Percentiles rank a stretch among this genome's conserved stretches.
Conservation (phyloP, 2,888 invertebrate species). For the Gastrophysa polygoni region DNA sequence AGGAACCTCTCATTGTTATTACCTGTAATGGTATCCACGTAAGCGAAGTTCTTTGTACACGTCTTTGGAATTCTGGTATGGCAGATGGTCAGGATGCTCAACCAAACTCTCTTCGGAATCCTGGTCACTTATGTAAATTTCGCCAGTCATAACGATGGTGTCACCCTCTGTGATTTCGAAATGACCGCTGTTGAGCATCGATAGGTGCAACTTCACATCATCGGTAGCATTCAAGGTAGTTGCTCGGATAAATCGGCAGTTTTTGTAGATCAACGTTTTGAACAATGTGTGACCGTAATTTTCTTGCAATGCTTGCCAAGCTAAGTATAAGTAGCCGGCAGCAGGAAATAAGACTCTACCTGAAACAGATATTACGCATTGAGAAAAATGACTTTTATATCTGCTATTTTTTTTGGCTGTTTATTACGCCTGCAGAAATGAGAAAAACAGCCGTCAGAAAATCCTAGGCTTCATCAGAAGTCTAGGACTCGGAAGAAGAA, state of each 20-base stretch:
- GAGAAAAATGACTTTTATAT: too few species aligned
- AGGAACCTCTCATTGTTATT: too few species aligned
- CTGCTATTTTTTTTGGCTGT: too few species aligned
- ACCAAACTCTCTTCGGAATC: not conserved
- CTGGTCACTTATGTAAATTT: conserved; percentile 52
- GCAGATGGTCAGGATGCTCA: too few species aligned
- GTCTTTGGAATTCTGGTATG: conserved; percentile 60
- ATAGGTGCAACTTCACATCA: not conserved
- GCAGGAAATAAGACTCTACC: conserved; percentile 62
- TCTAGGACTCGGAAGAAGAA: too few species aligned
- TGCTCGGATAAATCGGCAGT: conserved; percentile 65
- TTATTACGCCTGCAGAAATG: too few species aligned
- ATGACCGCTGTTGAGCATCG: conserved; percentile 35
- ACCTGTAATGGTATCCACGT: conserved; percentile 67
- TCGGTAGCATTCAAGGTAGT: not conserved
- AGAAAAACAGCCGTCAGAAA: too few species aligned
- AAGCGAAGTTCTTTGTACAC: conserved; percentile 72
- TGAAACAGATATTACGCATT: too few species aligned
- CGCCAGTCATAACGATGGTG: conserved; percentile 35
- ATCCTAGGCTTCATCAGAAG: too few species aligned
- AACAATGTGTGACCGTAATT: conserved; percentile 54
- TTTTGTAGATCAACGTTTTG: conserved; percentile 63
- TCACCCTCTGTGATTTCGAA: conserved; percentile 48
- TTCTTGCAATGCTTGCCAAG: conserved; percentile 63
- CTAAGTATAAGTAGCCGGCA: conserved; percentile 57